Evolutionary conservation across 2,113 vertebrate genomes (phyloP).

Genomic region (Sarotherodon lohbergeri): DNA sequence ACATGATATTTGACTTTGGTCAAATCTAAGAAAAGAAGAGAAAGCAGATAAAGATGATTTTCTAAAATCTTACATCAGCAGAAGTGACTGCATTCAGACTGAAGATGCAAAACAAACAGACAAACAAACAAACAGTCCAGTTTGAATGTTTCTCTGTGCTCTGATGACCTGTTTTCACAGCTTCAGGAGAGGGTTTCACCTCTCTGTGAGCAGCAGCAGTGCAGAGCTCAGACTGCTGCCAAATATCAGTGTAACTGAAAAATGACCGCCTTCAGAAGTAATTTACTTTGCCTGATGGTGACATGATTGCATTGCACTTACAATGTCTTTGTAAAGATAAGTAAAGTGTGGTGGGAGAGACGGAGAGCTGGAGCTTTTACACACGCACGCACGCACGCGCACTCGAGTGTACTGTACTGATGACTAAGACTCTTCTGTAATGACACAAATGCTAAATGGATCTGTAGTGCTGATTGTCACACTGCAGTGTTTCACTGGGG

Average conservation of each 20-base stretch:
- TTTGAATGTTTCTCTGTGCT: neutral
- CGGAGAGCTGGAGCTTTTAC: neutral
- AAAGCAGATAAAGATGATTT: neutral
- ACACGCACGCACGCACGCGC: neutral
- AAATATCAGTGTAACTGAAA: slow-evolving; percentile 34
- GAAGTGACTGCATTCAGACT: neutral
- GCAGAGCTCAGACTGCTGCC: slow-evolving; percentile 15
- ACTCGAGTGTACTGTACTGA: neutral
- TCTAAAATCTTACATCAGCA: neutral
- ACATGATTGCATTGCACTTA: slow-evolving; percentile 21
- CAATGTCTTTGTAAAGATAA: slow-evolving; percentile 50
- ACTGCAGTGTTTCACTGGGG: neutral
- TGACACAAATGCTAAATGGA: slow-evolving; percentile 29
- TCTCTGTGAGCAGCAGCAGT: neutral
- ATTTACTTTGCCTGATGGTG: slow-evolving; percentile 38
- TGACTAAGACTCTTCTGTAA: slow-evolving; percentile 16
- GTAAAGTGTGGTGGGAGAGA: slow-evolving; percentile 4
- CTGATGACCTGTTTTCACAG: neutral
- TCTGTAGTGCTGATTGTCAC: neutral
- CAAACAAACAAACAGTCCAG: neutral
- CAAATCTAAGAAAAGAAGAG: neutral
- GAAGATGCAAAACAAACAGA: neutral
- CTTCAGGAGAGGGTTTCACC: neutral
- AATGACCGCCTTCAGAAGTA: slow-evolving; percentile 38
- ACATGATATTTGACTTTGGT: neutral